phyloP scores from a whole-genome alignment of 2,888 invertebrate species.

The Epirrhoe tristata region DNA sequence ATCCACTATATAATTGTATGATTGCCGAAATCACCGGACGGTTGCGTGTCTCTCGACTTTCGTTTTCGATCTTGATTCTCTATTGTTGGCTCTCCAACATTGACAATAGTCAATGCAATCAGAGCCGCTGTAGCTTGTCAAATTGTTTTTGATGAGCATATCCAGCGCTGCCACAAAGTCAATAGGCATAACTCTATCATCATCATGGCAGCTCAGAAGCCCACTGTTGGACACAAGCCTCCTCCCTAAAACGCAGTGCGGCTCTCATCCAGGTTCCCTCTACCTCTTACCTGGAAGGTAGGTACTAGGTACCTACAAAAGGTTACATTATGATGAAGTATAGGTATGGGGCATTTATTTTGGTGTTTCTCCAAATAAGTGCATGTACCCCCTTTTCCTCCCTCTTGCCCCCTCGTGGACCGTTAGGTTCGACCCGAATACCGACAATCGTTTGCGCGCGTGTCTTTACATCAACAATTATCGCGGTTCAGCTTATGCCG shows the following conservation, averaged over 20 bases:
- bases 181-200: too few species aligned
- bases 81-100: neutral
- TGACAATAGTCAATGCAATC: neutral
- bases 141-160: neutral
- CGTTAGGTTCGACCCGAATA: slow-evolving; percentile 39
- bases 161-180: neutral
- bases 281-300: too few species aligned
- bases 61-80: neutral
- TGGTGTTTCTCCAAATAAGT: slow-evolving; percentile 17
- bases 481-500: too few species aligned
- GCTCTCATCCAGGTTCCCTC: too few species aligned
- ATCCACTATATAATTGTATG: neutral
- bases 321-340: too few species aligned
- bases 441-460: slow-evolving; percentile 11
- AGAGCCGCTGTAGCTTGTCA: neutral
- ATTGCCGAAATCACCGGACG: neutral
- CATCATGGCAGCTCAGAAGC: too few species aligned
- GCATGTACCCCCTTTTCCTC: neutral
- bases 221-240: too few species aligned
- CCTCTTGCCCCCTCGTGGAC: slow-evolving; percentile 9
- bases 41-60: neutral
- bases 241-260: too few species aligned
- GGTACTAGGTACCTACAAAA: too few species aligned
- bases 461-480: neutral
- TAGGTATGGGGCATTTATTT: slow-evolving; percentile 7